These are phyloP conservation scores for Gambusia affinis DNA, from an alignment of 2,113 vertebrate genomes.

Conservation along the genomic window DNA sequence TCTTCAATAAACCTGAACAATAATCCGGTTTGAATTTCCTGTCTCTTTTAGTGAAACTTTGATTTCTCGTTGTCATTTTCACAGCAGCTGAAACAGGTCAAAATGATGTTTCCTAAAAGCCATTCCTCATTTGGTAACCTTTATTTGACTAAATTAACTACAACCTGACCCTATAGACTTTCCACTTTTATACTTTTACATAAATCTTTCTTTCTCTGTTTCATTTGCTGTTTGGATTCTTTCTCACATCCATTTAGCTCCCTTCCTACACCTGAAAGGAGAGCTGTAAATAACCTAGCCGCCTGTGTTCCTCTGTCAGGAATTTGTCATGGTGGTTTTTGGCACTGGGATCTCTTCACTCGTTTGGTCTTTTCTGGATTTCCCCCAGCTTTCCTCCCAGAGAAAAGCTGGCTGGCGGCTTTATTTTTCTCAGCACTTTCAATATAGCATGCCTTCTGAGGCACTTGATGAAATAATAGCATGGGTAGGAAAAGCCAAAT, in stretches of 20 bases:
- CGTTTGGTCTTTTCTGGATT: constrained; percentile 20
- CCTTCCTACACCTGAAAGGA: constrained; percentile 31
- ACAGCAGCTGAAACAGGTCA: too few relatives aligned
- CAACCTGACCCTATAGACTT: not conserved
- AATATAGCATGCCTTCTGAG: constrained; percentile 2
- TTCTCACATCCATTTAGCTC: constrained; percentile 50
- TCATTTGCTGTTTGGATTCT: constrained; percentile 22
- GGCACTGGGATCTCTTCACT: constrained; percentile 29
- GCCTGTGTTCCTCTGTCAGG: constrained; percentile 14
- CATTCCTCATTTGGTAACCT: not conserved
- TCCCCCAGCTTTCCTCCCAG: not conserved
- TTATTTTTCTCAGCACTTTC: constrained; percentile 10
- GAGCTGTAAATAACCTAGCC: constrained; percentile 28
- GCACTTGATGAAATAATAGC: constrained; percentile 12
- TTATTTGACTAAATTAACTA: too few relatives aligned
- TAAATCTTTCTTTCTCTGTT: constrained; percentile 26
- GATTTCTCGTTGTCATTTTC: too few relatives aligned
- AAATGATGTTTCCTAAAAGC: not conserved
- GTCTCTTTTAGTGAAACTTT: too few relatives aligned
- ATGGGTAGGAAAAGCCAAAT: constrained; percentile 3
- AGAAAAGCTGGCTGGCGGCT: constrained; percentile 18
- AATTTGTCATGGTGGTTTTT: constrained; percentile 29
- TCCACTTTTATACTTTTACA: not conserved
- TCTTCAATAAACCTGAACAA: too few relatives aligned
- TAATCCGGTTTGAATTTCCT: too few relatives aligned